These are phyloP conservation scores for Hydrotaea cyrtoneurina DNA, from an alignment of 2,888 invertebrate genomes.

Conservation along the genomic window DNA sequence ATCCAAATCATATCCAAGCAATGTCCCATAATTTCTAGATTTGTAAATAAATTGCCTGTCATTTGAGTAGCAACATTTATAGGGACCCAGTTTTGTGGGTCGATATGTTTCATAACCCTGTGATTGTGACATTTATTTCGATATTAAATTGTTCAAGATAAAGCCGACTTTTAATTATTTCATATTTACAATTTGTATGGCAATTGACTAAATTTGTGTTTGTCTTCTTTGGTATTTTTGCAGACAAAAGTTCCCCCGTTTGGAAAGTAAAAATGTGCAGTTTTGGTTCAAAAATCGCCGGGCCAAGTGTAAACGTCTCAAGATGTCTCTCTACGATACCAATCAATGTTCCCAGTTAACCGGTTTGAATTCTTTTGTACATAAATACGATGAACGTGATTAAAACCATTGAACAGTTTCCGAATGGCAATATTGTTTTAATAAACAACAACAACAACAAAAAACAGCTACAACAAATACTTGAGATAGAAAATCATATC, in stretches of 20 bases:
- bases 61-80: no score
- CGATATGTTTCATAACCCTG: no score
- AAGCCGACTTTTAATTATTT: no score
- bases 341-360: slow-evolving; percentile 78
- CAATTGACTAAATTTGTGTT: neutral
- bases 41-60: no score
- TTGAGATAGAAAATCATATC: slow-evolving; percentile 46
- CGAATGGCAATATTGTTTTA: slow-evolving; percentile 60
- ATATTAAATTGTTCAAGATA: no score
- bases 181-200: no score
- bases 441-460: slow-evolving; percentile 38
- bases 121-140: no score
- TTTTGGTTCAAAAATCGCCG: slow-evolving; percentile 99
- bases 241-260: slow-evolving; percentile 97
- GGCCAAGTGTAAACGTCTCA: slow-evolving; percentile 98
- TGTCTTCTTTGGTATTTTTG: slow-evolving; percentile 47
- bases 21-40: no score
- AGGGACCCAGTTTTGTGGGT: no score
- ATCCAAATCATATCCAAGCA: no score
- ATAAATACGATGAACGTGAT: slow-evolving; percentile 80
- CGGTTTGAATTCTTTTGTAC: slow-evolving; percentile 78
- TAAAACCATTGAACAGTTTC: slow-evolving; percentile 67
- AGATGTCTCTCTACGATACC: slow-evolving; percentile 91
- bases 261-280: slow-evolving; percentile 99
- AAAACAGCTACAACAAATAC: slow-evolving; percentile 4